Evolutionary conservation across 2,113 vertebrate species (phyloP).

Genomic region (Pteruthius melanotis): DNA sequence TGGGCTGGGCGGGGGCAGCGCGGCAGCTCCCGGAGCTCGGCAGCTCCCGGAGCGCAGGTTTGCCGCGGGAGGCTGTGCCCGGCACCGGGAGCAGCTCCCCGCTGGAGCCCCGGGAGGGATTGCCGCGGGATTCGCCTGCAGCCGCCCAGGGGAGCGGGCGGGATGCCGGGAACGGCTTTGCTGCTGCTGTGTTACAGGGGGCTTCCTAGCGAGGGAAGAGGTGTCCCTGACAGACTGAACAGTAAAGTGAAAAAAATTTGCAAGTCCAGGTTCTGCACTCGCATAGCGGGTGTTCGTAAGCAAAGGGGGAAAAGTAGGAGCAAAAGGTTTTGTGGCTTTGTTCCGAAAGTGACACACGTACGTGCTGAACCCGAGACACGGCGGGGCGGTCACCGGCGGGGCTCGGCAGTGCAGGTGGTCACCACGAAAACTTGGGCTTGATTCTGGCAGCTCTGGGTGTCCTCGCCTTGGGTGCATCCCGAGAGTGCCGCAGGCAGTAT

Average conservation of each 20-base stretch:
- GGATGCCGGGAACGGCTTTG: background rate
- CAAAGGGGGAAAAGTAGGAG: background rate
- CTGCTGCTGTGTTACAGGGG: fast-evolving
- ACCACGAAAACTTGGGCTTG: fast-evolving
- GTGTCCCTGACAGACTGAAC: background rate
- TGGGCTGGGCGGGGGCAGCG: background rate
- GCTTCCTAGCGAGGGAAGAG: no score
- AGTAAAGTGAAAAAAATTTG: background rate
- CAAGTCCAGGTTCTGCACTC: background rate
- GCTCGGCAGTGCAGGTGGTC: background rate
- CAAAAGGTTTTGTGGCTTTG: background rate
- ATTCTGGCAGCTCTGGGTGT: fast-evolving
- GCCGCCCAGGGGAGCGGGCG: background rate
- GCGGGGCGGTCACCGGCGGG: background rate
- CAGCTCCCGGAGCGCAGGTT: background rate
- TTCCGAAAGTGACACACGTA: background rate
- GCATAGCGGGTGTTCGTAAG: background rate
- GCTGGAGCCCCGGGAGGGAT: background rate
- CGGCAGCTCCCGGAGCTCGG: no score
- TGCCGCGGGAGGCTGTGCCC: background rate
- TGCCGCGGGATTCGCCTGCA: background rate
- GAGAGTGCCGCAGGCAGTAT: fast-evolving
- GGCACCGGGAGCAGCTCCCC: background rate
- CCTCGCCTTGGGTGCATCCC: background rate
- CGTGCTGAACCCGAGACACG: fast-evolving